phyloP scores from a whole-genome alignment of 64 coral and sea anemone genomes.

The Stichodactyla helianthus region DNA sequence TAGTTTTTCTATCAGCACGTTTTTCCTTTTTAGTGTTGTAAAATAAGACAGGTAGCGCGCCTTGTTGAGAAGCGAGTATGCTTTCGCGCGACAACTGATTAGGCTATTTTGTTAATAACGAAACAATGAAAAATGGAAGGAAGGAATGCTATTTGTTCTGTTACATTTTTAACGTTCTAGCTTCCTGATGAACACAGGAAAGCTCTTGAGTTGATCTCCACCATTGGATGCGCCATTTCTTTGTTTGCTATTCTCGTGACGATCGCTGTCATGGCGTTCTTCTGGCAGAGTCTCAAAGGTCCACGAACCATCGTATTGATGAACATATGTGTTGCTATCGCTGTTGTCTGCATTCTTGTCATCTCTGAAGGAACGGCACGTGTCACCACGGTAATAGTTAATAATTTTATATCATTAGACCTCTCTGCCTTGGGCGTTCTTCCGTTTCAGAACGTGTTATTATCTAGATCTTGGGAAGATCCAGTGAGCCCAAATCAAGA shows the following conservation, averaged over 20 bases:
- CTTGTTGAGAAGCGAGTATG: no score
- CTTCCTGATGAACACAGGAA: not conserved
- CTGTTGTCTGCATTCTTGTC: slow-evolving; percentile 44
- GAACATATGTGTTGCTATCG: slow-evolving; percentile 49
- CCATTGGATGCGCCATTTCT: slow-evolving; percentile 40
- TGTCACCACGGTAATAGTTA: slow-evolving; percentile 23
- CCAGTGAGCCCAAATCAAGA: no score
- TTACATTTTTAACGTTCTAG: not conserved
- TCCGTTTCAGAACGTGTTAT: not conserved
- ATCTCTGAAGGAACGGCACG: slow-evolving; percentile 47
- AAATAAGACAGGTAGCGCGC: no score
- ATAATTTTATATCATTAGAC: not conserved
- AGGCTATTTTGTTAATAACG: no score
- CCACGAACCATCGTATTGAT: slow-evolving; percentile 45
- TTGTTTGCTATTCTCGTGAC: slow-evolving; percentile 30
- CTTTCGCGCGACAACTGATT: no score
- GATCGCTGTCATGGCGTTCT: slow-evolving; percentile 42
- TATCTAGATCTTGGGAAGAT: no score
- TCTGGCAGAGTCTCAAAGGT: slow-evolving; percentile 37
- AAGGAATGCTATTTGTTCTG: no score
- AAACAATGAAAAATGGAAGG: no score
- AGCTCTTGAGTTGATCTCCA: slow-evolving; percentile 47
- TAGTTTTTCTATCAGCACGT: no score
- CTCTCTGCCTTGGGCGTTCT: not conserved
- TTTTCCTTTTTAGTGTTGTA: no score